phyloP scores from a whole-genome alignment of 2,113 vertebrate genomes.

The Neolamprologus ventralis region DNA sequence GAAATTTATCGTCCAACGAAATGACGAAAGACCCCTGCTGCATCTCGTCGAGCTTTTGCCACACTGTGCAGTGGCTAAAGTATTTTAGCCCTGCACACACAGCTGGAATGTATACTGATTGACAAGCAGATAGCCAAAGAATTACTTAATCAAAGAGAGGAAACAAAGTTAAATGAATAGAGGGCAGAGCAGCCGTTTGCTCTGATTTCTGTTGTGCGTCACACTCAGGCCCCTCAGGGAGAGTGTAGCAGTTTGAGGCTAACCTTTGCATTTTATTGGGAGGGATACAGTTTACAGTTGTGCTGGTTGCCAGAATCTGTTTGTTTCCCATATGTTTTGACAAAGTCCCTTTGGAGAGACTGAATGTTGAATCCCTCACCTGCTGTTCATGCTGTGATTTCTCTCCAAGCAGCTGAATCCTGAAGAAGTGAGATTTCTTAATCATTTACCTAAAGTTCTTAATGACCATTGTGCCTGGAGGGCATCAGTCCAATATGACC shows the following conservation, averaged over 20 bases:
- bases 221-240: constrained; percentile 32
- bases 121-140: not conserved
- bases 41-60: not conserved
- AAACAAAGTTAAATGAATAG: not conserved
- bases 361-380: not conserved
- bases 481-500: not conserved
- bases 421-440: not conserved
- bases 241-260: constrained; percentile 22
- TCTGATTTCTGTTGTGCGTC: constrained; percentile 45
- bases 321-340: constrained; percentile 20
- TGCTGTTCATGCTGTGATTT: not conserved
- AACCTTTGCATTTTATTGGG: constrained; percentile 30
- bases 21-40: not conserved
- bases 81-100: not conserved
- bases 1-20: not conserved
- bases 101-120: not conserved
- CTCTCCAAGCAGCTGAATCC: not conserved
- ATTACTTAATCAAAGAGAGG: not conserved
- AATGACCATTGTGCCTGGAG: not conserved
- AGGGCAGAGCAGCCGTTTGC: constrained; percentile 34
- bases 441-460: not conserved
- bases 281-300: not conserved
- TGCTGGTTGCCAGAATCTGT: not conserved
- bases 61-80: not conserved
- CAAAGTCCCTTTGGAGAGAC: not conserved